Base-by-base conservation (phyloP, 2,888 invertebrate genomes). In the Clivina fossor region DNA sequence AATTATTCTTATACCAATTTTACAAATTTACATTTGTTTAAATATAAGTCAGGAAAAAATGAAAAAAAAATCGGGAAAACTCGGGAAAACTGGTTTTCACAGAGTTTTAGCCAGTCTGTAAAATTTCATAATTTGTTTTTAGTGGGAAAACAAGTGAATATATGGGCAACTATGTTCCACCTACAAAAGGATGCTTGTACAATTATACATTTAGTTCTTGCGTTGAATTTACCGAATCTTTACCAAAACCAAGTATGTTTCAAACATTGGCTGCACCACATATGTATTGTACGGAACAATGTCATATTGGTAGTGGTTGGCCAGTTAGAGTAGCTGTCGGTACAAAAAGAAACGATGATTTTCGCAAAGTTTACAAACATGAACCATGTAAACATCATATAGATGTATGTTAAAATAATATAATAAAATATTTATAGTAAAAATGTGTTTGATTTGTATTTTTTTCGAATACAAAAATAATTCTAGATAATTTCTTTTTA, bases 281-380 rank as follows among this genome's bases (percentile, higher is more conserved):
- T 48, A 75, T 74, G 74, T 76, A 76, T 62, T 72, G 72, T 59
- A 72, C 73, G 0, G 77, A 77, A 59, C 68, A 70, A 54, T 71
- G 72, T 58, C 75, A 75, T 58, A 66, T 74, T 37, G 75, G 76
- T 19, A 69, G 70, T 16, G 70, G 70, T 32, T 71, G 68, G 69
- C 70, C 74, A n/a, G 68, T 75, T 9, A 65, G 69, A 50, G 63
- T 67, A 7, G 66, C 68, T 7, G 62, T 74, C n/a, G n/a, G n/a
- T n/a, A n/a, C n/a, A n/a, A n/a, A n/a, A n/a, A n/a, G n/a, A n/a
- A n/a, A n/a, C n/a, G n/a, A n/a, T n/a, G n/a, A n/a, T n/a, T n/a
- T n/a, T n/a, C n/a, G n/a, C n/a, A n/a, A n/a, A n/a, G n/a, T n/a
- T n/a, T n/a, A n/a, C n/a, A n/a, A n/a, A n/a, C n/a, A n/a, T n/a